Conservation (phyloP, 1,140 invertebrate genomes). For the Caenorhabditis remanei region DNA sequence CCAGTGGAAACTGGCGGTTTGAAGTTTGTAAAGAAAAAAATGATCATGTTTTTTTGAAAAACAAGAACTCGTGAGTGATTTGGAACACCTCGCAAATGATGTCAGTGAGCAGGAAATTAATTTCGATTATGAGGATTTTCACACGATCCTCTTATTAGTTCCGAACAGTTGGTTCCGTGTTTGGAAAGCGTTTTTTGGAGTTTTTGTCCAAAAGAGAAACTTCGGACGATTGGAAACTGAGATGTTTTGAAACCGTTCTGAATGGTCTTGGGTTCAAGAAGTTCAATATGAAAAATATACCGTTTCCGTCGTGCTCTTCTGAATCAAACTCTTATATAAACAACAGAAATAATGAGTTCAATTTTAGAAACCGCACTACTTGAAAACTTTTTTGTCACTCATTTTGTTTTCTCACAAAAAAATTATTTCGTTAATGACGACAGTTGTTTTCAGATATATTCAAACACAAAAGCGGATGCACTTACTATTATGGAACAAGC, state of each 20-base stretch:
- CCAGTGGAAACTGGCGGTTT: not conserved
- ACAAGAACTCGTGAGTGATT: not conserved
- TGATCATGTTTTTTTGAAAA: not conserved
- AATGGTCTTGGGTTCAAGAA: too few relatives aligned
- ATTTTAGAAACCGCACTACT: not conserved
- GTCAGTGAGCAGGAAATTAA: not conserved
- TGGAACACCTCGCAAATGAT: not conserved
- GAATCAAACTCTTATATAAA: not conserved
- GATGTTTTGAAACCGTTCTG: not conserved
- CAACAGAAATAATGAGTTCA: conserved; percentile 35
- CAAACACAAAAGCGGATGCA: not conserved
- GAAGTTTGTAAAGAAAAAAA: not conserved
- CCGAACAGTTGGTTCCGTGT: not conserved
- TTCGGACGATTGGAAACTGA: not conserved
- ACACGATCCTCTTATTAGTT: conserved; percentile 13
- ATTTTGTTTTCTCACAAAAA: too few relatives aligned
- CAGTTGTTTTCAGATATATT: not conserved
- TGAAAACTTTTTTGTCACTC: not conserved
- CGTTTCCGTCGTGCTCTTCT: too few relatives aligned
- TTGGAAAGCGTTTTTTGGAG: too few relatives aligned
- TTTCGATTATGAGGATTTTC: conserved; percentile 1
- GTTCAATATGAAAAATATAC: too few relatives aligned
- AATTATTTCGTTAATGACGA: not conserved
- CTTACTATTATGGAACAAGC: not conserved
- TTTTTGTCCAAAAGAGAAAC: not conserved